These are phyloP conservation scores for Leiothrix lutea DNA, from an alignment of 2,113 vertebrate genomes.

Conservation along the genomic window DNA sequence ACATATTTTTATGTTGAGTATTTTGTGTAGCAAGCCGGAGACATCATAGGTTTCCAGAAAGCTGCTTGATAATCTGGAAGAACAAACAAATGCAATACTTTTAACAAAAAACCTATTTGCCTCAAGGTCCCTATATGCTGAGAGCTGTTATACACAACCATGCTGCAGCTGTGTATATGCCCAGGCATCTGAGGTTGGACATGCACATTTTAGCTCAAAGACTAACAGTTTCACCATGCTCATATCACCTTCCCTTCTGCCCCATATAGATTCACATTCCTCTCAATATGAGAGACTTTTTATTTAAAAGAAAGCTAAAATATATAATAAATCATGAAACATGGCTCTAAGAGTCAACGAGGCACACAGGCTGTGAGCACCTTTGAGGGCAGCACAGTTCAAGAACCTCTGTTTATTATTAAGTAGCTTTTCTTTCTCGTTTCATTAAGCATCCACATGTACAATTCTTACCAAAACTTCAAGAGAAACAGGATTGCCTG, in stretches of 20 bases:
- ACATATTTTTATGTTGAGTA: background rate
- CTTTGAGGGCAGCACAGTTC: background rate
- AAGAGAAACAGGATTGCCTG: background rate
- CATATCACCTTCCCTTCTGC: background rate
- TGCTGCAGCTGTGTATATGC: background rate
- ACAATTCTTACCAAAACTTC: background rate
- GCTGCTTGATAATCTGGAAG: background rate
- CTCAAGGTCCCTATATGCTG: background rate
- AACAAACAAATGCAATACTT: background rate
- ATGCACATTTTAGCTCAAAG: background rate
- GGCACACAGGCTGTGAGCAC: background rate
- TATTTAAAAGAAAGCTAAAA: background rate
- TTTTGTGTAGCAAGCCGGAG: background rate
- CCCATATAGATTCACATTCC: background rate
- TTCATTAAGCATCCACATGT: background rate
- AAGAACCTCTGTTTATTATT: background rate
- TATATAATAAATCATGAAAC: background rate
- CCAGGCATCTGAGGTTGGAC: background rate
- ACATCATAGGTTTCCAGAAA: background rate
- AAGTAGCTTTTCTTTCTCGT: background rate
- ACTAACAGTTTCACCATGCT: background rate
- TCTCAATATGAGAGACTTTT: background rate
- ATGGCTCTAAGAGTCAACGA: background rate
- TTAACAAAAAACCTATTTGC: background rate
- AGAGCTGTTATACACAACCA: background rate